Evolutionary conservation across 2,888 invertebrate genomes (phyloP).

Genomic region (Dioctria linearis): DNA sequence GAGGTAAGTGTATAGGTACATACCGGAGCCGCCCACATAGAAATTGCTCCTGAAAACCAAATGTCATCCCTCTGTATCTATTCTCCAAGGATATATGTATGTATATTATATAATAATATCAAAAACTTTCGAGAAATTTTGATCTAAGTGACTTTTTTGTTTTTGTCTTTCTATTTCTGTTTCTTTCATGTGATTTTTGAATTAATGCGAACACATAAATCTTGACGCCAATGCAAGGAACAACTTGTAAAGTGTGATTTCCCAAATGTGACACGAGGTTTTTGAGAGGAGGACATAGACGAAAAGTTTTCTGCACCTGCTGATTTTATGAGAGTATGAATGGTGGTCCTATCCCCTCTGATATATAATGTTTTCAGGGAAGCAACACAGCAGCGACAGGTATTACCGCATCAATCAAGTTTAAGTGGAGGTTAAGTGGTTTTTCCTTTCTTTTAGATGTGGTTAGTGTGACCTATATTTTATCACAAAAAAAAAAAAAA

Average conservation of each 20-base stretch:
- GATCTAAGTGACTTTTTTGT: background rate
- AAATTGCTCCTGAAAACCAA: background rate
- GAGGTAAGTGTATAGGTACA: too few relatives aligned
- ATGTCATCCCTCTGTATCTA: background rate
- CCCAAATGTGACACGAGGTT: background rate
- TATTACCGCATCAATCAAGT: background rate
- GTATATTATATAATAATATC: background rate
- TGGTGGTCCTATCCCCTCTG: background rate
- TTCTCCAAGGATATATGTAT: background rate
- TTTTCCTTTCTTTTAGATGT: background rate
- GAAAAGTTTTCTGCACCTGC: background rate
- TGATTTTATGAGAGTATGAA: background rate
- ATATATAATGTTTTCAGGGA: background rate
- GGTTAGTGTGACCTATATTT: too few relatives aligned
- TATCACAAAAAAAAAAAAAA: too few relatives aligned
- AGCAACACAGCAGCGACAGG: background rate
- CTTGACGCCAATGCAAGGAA: background rate
- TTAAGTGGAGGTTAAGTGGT: background rate
- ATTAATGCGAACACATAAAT: slow-evolving; percentile 1
- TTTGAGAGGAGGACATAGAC: background rate
- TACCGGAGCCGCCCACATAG: background rate
- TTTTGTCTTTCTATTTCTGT: background rate
- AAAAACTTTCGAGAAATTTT: background rate
- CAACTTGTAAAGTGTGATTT: slow-evolving; percentile 7
- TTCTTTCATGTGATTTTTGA: slow-evolving; percentile 4